Base-by-base conservation (phyloP, 2,113 vertebrate genomes). In the Ctenodactylus gundi region DNA sequence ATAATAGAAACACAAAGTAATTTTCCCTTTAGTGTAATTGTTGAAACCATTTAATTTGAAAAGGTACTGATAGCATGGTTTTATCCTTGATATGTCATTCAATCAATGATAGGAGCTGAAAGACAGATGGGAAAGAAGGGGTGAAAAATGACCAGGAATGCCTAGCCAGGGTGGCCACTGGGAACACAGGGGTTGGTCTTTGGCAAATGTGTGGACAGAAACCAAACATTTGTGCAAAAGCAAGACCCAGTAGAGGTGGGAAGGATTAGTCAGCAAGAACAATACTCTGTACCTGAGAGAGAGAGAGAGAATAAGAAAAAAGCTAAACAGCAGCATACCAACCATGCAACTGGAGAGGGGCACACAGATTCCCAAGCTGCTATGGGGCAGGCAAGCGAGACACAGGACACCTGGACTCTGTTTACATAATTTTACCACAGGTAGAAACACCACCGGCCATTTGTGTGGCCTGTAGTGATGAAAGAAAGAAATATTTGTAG, bases 21-120 rank as follows among this genome's bases (percentile, higher is more conserved):
- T 95, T 12, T 91, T 53, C 1, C 23, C 25, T 96, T 96, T 49
- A 14, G 11, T 58, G 25, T 86, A 76, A 65, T 17, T 86, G 65
- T 94, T 85, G 49, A 65, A 36, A 39, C 7, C 3, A 72, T 44
- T 84, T 93, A 41, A 85, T 82, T 81, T 29, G 8, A 90, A 93
- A 85, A 31, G 49, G 55, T 20, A 14, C 86, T 83, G 31, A 70
- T 91, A 86, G 91, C 27, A 83, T 91, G 12, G 12, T 67, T 80
- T 91, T n/a, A 68, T 60, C 31, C 7, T 39, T 89, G 73, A 53
- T 91, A 68, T 58, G 7, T 8, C 14, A 27, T 77, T 80, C 27
- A 68, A 4, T 34, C 84, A 77, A 81, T n/a, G 27, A 65, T 7
- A 85, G 41, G 34, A 51, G 21, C 31, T 86, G 17, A 76, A 77